phyloP scores from a whole-genome alignment of 2,888 invertebrate genomes.

The Notodonta dromedarius region DNA sequence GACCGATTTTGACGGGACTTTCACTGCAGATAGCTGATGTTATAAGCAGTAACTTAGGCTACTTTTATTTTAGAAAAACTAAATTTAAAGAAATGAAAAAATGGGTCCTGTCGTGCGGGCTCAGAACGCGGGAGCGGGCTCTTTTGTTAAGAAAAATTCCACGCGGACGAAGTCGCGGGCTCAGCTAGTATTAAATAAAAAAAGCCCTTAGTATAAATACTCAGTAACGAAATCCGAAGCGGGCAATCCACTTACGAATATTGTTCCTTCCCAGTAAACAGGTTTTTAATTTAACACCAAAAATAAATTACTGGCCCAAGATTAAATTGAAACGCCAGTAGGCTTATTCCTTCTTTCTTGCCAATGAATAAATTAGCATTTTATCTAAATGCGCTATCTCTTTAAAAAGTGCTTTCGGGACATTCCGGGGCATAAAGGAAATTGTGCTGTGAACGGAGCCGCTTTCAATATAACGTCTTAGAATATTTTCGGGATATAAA shows the following conservation, averaged over 20 bases:
- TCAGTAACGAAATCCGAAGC: conserved; percentile 11
- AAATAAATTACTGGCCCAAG: conserved; percentile 67
- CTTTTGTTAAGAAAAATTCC: too few species aligned
- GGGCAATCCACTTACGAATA: conserved; percentile 11
- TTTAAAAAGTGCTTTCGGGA: conserved; percentile 72
- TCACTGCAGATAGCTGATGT: too few species aligned
- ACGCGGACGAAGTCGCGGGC: too few species aligned
- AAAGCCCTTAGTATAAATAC: background rate
- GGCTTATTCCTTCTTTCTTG: conserved; percentile 68
- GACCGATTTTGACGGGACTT: too few species aligned
- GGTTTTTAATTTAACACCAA: conserved; percentile 66
- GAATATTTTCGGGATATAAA: conserved; percentile 44
- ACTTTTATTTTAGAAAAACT: too few species aligned
- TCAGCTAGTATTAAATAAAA: too few species aligned
- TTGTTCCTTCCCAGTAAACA: conserved; percentile 40
- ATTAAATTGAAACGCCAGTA: conserved; percentile 71
- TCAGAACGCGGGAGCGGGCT: too few species aligned
- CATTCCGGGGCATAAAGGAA: conserved; percentile 55
- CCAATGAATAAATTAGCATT: conserved; percentile 82
- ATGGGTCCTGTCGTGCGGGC: too few species aligned
- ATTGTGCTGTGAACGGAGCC: conserved; percentile 44
- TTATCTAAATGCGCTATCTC: conserved; percentile 76
- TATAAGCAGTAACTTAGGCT: too few species aligned
- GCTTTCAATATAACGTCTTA: conserved; percentile 40
- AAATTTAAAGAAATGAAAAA: too few species aligned